Percentiles rank a stretch among this genome's conserved stretches.
phyloP scores from a whole-genome alignment of 2,888 invertebrate genomes.

The Lasioglossum figueresi region DNA sequence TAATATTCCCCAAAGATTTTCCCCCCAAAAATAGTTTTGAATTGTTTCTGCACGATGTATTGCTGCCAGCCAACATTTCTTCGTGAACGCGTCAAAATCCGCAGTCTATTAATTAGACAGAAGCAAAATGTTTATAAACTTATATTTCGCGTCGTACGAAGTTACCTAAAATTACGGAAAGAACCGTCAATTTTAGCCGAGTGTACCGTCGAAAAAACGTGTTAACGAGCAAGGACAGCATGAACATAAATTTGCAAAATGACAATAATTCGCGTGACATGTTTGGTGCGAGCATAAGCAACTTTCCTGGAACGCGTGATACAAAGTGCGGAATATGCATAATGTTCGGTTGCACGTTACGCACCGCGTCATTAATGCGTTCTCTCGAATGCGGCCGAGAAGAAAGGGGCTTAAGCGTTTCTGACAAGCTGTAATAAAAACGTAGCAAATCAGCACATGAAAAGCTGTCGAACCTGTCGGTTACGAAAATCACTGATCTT shows the following conservation, averaged over 20 bases:
- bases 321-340: neutral
- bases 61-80: no score
- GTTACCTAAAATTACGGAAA: neutral
- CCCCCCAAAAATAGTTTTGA: no score
- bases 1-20: no score
- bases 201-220: neutral
- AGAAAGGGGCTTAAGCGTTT: conserved; percentile 4
- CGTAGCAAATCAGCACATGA: conserved; percentile 11
- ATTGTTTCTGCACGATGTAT: no score
- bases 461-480: conserved; percentile 20
- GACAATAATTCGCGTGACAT: neutral
- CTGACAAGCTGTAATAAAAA: conserved; percentile 18
- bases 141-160: neutral
- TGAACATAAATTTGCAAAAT: neutral
- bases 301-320: neutral
- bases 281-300: neutral
- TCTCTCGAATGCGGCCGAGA: neutral
- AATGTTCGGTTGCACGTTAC: neutral
- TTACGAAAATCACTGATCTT: conserved; percentile 8
- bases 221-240: neutral
- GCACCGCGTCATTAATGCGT: conserved; percentile 3
- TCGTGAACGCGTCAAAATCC: no score
- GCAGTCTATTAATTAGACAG: no score
- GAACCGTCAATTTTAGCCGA: neutral
- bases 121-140: no score